Conservation (phyloP, 2,113 vertebrate species). For the Pelmatolapia mariae region DNA sequence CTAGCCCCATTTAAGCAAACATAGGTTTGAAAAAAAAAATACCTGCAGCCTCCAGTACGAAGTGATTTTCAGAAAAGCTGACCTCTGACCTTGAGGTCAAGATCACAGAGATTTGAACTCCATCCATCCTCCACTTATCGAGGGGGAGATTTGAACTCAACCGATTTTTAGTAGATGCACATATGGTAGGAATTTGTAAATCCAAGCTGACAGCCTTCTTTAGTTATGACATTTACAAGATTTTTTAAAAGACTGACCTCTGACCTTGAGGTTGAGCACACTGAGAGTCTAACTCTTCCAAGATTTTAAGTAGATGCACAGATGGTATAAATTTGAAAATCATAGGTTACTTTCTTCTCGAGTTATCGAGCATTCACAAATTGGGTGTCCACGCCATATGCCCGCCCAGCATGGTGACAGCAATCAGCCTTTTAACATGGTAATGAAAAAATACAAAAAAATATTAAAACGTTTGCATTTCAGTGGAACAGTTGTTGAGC, state of each 20-base stretch:
- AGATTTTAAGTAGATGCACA: background rate
- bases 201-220: background rate
- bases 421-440: background rate
- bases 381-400: background rate
- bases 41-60: background rate
- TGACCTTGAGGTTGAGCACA: background rate
- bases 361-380: fast-evolving
- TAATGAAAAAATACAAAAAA: background rate
- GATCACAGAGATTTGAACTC: background rate
- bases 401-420: background rate
- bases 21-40: background rate
- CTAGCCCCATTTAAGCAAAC: background rate
- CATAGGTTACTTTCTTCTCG: background rate
- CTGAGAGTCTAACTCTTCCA: background rate
- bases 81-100: background rate
- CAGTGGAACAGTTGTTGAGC: background rate
- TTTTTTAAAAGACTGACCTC: background rate
- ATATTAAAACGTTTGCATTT: background rate
- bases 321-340: background rate
- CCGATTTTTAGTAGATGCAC: background rate
- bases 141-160: background rate
- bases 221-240: background rate
- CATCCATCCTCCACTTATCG: background rate
- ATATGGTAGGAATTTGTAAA: background rate
- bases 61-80: background rate